Base-by-base conservation (phyloP, 2,888 invertebrate genomes). In the Microplitis deprimator region DNA sequence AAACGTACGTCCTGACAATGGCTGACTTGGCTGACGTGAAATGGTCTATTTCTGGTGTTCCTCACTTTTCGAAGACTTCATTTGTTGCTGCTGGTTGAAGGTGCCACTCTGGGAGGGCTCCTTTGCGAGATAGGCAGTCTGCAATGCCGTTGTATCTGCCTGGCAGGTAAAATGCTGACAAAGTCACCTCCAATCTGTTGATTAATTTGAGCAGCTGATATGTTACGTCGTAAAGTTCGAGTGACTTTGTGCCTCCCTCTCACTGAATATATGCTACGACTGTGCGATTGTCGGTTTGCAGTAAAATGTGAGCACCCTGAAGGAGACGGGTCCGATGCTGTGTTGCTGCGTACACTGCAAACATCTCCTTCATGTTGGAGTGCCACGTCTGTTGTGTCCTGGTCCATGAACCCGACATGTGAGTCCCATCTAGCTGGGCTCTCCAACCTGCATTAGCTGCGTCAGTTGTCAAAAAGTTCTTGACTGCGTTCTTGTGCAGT, bases 81-180 rank as follows among this genome's bases (percentile, higher is more conserved):
- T n/a, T 13, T 64, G 72, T 76, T 29, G 72, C 76, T 17, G 5
- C 10, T 5, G 72, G 65, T 0, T 61, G 41, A 13, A 67, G 17
- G 17, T 76, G 72, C 76, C 76, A 76, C 13, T 76, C 68, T 6
- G 76, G 76, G 0, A 68, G 72, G 0, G 7, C 10, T 16, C 20
- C 60, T 62, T n/a, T n/a, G 60, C 68, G 60, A 0, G 85, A 86
- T 1, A 85, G 79, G 6, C 80, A 76, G 65, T 85, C 85, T 5
- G 85, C 84, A 38, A 84, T 83, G 2, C 83, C 81, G 75, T 87
- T 86, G 85, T 82, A 84, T n/a, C 77, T 74, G 6, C 84, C 84
- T 20, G 85, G 84, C 6, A 85, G 78, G 71, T 83, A 82, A 8
- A 67, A 74, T 39, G 82, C 81, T 68, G 82, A 75, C 2, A 86